phyloP scores from a whole-genome alignment of 2,797 vertebrate genomes.

The Saxicola maurus region DNA sequence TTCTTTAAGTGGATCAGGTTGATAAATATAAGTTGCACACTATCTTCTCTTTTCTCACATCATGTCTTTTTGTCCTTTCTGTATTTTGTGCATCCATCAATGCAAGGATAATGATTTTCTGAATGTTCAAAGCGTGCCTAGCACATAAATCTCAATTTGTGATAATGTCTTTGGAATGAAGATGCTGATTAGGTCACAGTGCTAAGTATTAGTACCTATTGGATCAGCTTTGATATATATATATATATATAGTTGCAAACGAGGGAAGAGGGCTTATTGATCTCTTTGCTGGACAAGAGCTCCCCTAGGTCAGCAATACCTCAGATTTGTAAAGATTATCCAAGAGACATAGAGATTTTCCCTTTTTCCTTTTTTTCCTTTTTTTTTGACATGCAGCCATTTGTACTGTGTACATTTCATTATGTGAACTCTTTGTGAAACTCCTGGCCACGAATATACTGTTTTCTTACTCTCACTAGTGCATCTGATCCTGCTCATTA shows the following conservation, averaged over 20 bases:
- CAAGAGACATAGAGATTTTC: not conserved
- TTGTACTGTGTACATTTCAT: not conserved
- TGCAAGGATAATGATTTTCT: not conserved
- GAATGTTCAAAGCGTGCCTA: not conserved
- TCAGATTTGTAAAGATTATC: not conserved
- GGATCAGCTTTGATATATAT: not conserved
- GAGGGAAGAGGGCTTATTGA: not conserved
- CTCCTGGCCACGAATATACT: not conserved
- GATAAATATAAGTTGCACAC: not conserved
- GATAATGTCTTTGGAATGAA: not conserved
- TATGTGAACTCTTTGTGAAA: not conserved
- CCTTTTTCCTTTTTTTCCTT: fast-evolving
- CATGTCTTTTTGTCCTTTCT: not conserved
- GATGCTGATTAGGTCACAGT: not conserved
- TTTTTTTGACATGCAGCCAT: not conserved
- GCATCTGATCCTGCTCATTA: not conserved
- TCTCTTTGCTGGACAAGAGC: not conserved
- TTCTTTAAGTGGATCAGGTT: not conserved
- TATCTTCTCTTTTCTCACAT: not conserved
- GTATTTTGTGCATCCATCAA: not conserved
- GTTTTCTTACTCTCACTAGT: not conserved
- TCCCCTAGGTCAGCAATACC: not conserved
- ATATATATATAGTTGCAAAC: not conserved
- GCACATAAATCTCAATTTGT: not conserved
- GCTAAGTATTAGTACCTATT: not conserved